phyloP scores from a whole-genome alignment of 2,113 vertebrate species.

The Lathamus discolor region DNA sequence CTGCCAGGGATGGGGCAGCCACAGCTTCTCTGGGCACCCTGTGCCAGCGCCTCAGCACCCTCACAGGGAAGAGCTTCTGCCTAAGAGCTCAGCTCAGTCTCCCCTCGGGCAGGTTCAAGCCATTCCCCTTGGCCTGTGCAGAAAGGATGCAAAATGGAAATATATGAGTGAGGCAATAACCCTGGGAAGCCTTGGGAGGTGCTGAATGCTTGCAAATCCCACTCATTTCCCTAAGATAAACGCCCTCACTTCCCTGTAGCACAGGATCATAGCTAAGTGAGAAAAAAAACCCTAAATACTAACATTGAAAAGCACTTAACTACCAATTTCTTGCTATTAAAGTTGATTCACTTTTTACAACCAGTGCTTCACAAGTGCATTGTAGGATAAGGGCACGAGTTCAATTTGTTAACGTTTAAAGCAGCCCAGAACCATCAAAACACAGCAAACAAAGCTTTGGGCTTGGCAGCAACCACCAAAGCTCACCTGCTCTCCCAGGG shows the following conservation, averaged over 20 bases:
- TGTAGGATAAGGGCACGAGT: neutral
- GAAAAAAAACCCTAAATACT: neutral
- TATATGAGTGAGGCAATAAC: neutral
- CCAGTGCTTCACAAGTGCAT: neutral
- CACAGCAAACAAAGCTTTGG: neutral
- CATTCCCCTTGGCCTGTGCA: neutral
- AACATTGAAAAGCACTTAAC: slow-evolving; percentile 5
- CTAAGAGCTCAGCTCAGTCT: neutral
- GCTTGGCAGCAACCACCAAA: neutral
- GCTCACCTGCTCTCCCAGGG: neutral
- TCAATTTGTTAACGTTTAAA: neutral
- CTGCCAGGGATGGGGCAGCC: too few species aligned
- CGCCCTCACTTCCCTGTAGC: neutral
- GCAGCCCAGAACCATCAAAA: neutral
- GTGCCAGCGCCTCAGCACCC: too few species aligned
- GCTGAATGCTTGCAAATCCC: slow-evolving; percentile 35
- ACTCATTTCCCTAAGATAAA: slow-evolving; percentile 39
- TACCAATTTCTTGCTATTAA: neutral
- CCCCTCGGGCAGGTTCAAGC: neutral
- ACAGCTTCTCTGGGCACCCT: too few species aligned
- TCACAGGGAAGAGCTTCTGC: neutral
- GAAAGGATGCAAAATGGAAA: neutral
- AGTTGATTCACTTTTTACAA: slow-evolving; percentile 35
- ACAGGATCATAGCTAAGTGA: neutral
- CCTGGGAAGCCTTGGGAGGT: neutral